Percentiles rank a stretch among this genome's conserved stretches.
Evolutionary conservation across 2,888 invertebrate genomes (phyloP).

Genomic region (Eupithecia vulgata): DNA sequence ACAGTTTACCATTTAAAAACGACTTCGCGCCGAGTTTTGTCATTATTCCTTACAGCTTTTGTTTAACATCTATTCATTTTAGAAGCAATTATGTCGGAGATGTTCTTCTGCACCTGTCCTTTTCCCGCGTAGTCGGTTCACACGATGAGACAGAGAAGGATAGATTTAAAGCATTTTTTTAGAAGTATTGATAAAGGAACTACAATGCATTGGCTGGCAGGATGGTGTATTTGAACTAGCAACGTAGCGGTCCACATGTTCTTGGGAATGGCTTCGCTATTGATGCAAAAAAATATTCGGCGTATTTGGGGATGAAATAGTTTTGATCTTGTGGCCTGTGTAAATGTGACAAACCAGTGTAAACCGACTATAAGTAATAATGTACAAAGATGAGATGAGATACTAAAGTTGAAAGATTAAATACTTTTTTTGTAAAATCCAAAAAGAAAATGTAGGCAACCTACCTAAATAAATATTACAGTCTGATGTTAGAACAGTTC

Average conservation of each 20-base stretch:
- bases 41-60: constrained; percentile 62
- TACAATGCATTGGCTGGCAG: constrained; percentile 78
- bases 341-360: neutral
- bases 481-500: neutral
- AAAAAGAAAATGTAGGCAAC: neutral
- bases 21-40: constrained; percentile 52
- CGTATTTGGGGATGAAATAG: constrained; percentile 51
- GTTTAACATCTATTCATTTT: constrained; percentile 76
- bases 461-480: neutral
- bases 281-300: constrained; percentile 79
- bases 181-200: constrained; percentile 76
- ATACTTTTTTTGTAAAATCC: neutral
- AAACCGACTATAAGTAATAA: neutral
- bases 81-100: constrained; percentile 72
- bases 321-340: constrained; percentile 57
- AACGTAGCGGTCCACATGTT: constrained; percentile 83
- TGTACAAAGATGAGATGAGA: neutral
- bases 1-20: neutral
- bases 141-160: constrained; percentile 60
- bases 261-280: constrained; percentile 79
- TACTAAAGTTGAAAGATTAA: neutral
- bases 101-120: constrained; percentile 56
- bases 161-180: constrained; percentile 64
- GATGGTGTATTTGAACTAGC: constrained; percentile 83
- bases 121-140: constrained; percentile 48